Evolutionary conservation across 2,797 vertebrate genomes (phyloP), one percentile per base, ranked within the genome.

Genomic region (Eulemur mongoz): DNA sequence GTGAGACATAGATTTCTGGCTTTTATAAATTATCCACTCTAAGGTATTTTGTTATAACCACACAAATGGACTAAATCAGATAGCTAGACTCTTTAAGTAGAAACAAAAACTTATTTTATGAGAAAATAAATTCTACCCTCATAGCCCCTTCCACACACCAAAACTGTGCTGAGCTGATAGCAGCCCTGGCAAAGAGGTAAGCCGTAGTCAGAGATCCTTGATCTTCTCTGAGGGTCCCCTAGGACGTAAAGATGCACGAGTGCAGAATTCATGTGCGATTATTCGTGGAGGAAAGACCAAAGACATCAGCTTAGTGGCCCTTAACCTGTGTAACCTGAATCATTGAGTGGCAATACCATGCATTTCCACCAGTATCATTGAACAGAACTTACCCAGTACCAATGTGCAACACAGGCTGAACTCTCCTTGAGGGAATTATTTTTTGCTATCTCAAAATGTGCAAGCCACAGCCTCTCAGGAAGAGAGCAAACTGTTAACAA

Each of bases 401-500:
- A 35, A 52, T 35, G 40, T 80, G 32, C 52, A 91, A 27, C 20
- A 63, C 59, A 72, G 45, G 23, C 45, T 43, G 38, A 96, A 89
- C 73, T 91, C 20, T 40, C 10, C 92, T 40, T 38, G 17, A 65
- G 43, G 50, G 22, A n/a, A 15, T 50, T 57, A 57, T 45, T 96
- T 72, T 80, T 75, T 82, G 18, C 52, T 82, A 15, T 65, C 78
- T 73, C n/a, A 88, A 93, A 50, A 80, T 35, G 45, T 38, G 32
- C 2, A 79, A 43, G 59, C 40, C 70, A 54, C 18, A 87, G 4
- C 59, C 43, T 84, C 3, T 86, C n/a, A 80, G n/a, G 5, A 72
- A 70, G 7, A 79, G 35, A 89, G 17, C 22, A 89, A 95, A 95
- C 80, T 5, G 35, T 73, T 70, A 94, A 18, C 70, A 81, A 70